Evolutionary conservation across 2,888 invertebrate species (phyloP).

Genomic region (Spatulosminthurus flaviceps): DNA sequence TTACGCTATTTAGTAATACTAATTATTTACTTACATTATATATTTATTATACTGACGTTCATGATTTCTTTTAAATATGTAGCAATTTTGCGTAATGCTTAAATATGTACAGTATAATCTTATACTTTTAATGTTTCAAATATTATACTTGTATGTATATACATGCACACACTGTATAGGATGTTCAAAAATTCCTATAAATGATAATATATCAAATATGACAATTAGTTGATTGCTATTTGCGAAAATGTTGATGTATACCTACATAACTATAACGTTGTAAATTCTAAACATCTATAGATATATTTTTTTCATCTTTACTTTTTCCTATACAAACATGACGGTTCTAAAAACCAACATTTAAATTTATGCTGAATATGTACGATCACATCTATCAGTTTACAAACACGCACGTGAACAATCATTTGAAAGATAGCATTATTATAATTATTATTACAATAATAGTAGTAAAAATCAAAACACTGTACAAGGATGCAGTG

Average conservation of each 20-base stretch:
- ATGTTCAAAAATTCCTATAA: not conserved
- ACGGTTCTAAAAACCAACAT: not conserved
- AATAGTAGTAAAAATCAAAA: not conserved
- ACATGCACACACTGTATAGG: not conserved
- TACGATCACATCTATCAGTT: slow-evolving; percentile 18
- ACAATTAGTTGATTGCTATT: not conserved
- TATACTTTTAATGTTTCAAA: not conserved
- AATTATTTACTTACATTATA: not conserved
- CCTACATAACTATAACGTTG: not conserved
- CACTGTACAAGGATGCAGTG: too few species aligned
- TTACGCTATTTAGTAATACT: not conserved
- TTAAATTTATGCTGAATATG: not conserved
- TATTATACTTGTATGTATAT: not conserved
- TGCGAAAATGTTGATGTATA: not conserved
- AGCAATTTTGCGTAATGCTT: not conserved
- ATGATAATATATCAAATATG: not conserved
- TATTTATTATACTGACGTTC: not conserved
- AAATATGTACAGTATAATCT: not conserved
- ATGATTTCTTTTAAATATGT: not conserved
- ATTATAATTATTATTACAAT: too few species aligned
- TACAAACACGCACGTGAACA: slow-evolving; percentile 2
- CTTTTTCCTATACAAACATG: not conserved
- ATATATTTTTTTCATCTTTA: too few species aligned
- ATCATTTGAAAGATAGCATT: not conserved
- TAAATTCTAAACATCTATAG: not conserved